These are phyloP conservation scores for Rhinoptilus africanus DNA, from an alignment of 2,113 vertebrate species.

Conservation along the genomic window DNA sequence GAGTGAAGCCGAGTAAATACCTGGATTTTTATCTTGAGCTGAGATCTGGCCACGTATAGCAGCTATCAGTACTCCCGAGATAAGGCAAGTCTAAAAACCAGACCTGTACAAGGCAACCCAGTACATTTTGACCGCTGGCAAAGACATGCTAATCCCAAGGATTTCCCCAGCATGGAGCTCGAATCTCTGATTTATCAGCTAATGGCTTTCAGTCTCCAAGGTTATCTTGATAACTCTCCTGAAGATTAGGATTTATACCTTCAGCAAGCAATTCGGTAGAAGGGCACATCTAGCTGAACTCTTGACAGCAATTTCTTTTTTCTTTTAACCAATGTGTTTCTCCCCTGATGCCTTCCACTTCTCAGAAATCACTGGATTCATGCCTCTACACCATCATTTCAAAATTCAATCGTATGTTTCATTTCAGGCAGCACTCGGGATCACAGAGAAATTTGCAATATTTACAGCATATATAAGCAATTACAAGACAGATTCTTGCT, in stretches of 20 bases:
- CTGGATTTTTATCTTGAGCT: neutral
- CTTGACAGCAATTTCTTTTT: neutral
- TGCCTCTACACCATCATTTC: neutral
- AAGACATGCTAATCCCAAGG: neutral
- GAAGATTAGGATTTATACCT: neutral
- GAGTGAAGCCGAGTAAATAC: neutral
- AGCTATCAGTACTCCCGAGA: neutral
- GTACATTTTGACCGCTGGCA: neutral
- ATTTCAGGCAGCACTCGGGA: neutral
- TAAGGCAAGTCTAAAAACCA: neutral
- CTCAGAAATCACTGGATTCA: neutral
- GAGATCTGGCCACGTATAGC: neutral
- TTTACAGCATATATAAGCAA: neutral
- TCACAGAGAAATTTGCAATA: neutral
- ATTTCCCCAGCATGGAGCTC: neutral
- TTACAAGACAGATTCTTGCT: neutral
- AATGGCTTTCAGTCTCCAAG: neutral
- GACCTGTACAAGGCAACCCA: neutral
- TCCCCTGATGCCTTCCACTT: neutral
- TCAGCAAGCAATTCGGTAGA: neutral
- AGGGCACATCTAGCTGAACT: neutral
- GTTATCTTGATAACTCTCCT: neutral
- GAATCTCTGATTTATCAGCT: neutral
- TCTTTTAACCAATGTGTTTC: neutral
- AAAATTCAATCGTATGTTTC: neutral